Conservation (phyloP, 2,113 vertebrate species). For the Brachyhypopomus gauderio region DNA sequence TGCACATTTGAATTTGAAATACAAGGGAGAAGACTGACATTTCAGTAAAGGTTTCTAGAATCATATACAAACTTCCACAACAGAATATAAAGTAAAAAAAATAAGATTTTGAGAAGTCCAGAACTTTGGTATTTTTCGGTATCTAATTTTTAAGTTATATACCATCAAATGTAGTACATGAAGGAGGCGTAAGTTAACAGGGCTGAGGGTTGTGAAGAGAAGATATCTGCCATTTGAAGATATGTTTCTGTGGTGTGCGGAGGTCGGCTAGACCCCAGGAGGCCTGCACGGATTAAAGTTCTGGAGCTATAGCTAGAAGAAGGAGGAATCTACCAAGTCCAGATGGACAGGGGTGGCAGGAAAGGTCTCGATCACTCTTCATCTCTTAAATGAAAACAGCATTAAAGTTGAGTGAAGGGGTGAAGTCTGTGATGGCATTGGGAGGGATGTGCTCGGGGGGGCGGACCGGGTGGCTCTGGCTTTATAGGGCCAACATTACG, state of each 20-base stretch:
- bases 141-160: not conserved
- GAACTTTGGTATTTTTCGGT: no score
- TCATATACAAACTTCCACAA: no score
- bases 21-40: no score
- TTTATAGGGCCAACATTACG: not conserved
- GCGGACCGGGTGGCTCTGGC: not conserved
- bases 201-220: not conserved
- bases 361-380: not conserved
- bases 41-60: no score
- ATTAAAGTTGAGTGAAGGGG: constrained; percentile 1
- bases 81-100: no score
- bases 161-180: not conserved
- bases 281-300: constrained; percentile 10
- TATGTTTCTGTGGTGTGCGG: not conserved
- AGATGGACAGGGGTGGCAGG: constrained; percentile 6
- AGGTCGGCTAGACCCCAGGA: not conserved
- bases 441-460: not conserved
- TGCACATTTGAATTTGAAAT: no score
- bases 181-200: not conserved
- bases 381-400: not conserved
- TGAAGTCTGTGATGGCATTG: not conserved
- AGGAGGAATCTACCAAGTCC: not conserved
- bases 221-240: not conserved
- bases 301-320: not conserved
- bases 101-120: no score